These are phyloP conservation scores for Melopsittacus undulatus DNA, from an alignment of 2,797 vertebrate species.

Conservation along the genomic window DNA sequence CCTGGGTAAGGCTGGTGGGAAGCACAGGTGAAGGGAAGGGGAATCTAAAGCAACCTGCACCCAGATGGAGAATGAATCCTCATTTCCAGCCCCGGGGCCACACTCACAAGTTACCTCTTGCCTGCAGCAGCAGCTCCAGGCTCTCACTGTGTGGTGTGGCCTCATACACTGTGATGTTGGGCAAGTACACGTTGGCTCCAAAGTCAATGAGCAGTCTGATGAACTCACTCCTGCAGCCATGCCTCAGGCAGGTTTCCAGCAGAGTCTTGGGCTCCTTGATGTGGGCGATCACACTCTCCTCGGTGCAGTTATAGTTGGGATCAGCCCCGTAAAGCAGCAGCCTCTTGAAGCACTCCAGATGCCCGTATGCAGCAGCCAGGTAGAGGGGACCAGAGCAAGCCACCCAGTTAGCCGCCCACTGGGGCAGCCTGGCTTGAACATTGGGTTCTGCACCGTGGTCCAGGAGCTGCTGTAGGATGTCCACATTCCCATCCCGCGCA, in stretches of 20 bases:
- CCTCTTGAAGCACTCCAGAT: conserved; percentile 88
- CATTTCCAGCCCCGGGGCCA: accelerated
- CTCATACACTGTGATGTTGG: conserved; percentile 73
- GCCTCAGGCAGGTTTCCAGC: conserved; percentile 89
- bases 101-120: conserved; percentile 81
- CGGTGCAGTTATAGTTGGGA: conserved; percentile 92
- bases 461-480: conserved; percentile 85
- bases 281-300: conserved; percentile 81
- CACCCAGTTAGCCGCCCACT: conserved; percentile 84
- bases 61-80: accelerated
- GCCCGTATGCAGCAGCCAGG: conserved; percentile 88
- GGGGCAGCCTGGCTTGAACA: conserved; percentile 81
- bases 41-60: not conserved
- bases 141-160: conserved; percentile 77
- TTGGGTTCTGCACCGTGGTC: conserved; percentile 84
- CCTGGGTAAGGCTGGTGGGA: accelerated
- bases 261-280: conserved; percentile 89
- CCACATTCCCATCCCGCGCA: conserved; percentile 83
- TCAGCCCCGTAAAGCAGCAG: conserved; percentile 89
- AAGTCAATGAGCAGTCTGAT: conserved; percentile 92
- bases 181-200: conserved; percentile 90
- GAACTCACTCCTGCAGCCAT: conserved; percentile 84
- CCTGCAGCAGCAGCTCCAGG: conserved; percentile 83
- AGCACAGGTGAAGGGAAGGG: not conserved
- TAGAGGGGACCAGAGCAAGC: conserved; percentile 91